Percentiles rank a stretch among this genome's conserved stretches.
Conservation (phyloP, 2,113 vertebrate genomes). For the Chauna torquata region DNA sequence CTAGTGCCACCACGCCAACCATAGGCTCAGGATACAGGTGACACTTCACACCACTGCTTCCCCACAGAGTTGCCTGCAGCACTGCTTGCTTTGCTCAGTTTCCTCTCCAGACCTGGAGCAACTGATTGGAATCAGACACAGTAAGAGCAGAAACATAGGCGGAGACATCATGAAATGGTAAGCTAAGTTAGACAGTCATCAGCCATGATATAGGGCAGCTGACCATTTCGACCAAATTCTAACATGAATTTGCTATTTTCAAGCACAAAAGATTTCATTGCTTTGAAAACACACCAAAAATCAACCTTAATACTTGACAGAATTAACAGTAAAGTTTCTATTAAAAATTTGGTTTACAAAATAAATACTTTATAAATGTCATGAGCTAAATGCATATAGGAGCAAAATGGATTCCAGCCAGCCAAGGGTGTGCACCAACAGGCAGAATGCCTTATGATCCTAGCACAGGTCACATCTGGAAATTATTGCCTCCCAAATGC, state of each 20-base stretch:
- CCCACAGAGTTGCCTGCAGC: background rate
- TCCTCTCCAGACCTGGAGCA: background rate
- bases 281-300: background rate
- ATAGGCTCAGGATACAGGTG: no score
- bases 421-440: background rate
- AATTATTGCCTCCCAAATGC: background rate
- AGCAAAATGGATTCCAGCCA: background rate
- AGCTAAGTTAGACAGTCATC: background rate
- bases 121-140: background rate
- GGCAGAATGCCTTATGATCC: background rate
- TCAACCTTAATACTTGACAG: background rate
- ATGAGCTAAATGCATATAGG: background rate
- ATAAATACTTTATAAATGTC: background rate
- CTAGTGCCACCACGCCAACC: no score
- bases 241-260: background rate
- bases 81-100: background rate
- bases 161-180: background rate
- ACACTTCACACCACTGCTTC: no score
- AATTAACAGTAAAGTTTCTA: background rate
- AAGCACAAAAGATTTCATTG: background rate
- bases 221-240: background rate
- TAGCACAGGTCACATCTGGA: background rate
- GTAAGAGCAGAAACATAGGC: background rate
- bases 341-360: background rate
- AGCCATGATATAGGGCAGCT: background rate